phyloP scores from a whole-genome alignment of 2,797 vertebrate species.

The Ctenochaetus hawaiiensis region DNA sequence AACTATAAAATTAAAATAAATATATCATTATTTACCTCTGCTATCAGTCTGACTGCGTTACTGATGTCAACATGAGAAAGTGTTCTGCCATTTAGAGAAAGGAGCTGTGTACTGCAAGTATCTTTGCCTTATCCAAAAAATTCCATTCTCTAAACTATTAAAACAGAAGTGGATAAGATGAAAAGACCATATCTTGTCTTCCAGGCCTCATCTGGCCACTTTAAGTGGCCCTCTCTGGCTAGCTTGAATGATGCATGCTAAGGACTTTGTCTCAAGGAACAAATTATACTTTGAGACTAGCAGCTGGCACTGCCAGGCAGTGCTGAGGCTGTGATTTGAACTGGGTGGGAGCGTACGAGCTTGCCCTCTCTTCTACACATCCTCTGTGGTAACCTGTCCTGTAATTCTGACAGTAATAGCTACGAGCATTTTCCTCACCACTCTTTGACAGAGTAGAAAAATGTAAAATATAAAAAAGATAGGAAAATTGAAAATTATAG shows the following conservation, averaged over 20 bases:
- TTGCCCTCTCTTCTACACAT: conserved; percentile 57
- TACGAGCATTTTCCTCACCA: conserved; percentile 41
- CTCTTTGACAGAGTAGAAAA: conserved; percentile 47
- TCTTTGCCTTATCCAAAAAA: background rate
- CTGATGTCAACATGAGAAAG: background rate
- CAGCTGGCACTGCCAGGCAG: conserved; percentile 61
- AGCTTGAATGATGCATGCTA: conserved; percentile 40
- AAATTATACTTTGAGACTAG: conserved; percentile 61
- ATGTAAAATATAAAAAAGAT: background rate
- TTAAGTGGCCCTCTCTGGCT: conserved; percentile 52
- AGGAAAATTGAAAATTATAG: no score
- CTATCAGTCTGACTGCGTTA: conserved; percentile 5
- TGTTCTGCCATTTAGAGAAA: background rate
- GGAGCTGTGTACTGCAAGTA: background rate
- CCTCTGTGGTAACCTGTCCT: conserved; percentile 75
- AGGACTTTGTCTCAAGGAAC: conserved; percentile 48
- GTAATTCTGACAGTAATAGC: conserved; percentile 72
- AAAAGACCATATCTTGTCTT: conserved; percentile 10
- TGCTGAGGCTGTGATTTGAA: conserved; percentile 60
- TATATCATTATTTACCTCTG: conserved; percentile 16
- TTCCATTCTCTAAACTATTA: conserved; percentile 14
- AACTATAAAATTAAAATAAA: conserved; percentile 23
- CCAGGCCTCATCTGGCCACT: conserved; percentile 42
- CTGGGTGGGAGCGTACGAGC: conserved; percentile 61
- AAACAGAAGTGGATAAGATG: conserved; percentile 8